Percentiles rank a stretch among this genome's conserved stretches.
phyloP scores from a whole-genome alignment of 2,797 vertebrate genomes.

The Merluccius polli region DNA sequence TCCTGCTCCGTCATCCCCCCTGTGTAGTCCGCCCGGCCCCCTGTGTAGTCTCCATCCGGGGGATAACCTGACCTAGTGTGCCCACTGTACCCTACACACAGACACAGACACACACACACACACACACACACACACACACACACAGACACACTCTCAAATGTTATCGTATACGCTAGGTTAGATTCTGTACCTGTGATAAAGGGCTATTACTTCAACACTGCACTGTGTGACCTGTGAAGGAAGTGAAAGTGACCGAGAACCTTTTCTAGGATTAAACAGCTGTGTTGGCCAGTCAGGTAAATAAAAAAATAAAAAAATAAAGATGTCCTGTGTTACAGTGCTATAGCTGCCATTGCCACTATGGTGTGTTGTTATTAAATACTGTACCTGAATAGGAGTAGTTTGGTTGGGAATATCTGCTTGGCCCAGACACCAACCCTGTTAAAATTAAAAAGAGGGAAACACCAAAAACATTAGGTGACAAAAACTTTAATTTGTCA shows the following conservation, averaged over 20 bases:
- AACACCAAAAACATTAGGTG: neutral
- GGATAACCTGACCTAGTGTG: conserved; percentile 8
- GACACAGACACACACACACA: conserved; percentile 6
- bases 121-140: neutral
- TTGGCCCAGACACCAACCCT: conserved; percentile 48
- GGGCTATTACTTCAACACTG: no score
- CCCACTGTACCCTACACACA: conserved; percentile 55
- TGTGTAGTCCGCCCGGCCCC: conserved; percentile 47
- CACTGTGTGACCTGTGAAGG: no score
- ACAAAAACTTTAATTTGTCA: neutral
- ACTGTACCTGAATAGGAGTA: conserved; percentile 56
- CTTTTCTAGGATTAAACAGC: no score
- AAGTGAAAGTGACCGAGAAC: no score
- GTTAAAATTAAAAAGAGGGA: conserved; percentile 22
- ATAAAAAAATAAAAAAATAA: no score
- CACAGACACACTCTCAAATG: no score
- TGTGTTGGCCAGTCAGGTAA: no score
- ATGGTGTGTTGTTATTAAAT: neutral
- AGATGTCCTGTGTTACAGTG: no score
- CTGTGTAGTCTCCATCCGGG: conserved; percentile 36
- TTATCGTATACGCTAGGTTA: no score
- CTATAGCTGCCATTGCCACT: neutral
- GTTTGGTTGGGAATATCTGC: conserved; percentile 15
- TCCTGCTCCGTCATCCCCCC: conserved; percentile 85
- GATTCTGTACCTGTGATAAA: no score